Base-by-base conservation (phyloP, 1,140 invertebrate species). In the Argopecten irradians region DNA sequence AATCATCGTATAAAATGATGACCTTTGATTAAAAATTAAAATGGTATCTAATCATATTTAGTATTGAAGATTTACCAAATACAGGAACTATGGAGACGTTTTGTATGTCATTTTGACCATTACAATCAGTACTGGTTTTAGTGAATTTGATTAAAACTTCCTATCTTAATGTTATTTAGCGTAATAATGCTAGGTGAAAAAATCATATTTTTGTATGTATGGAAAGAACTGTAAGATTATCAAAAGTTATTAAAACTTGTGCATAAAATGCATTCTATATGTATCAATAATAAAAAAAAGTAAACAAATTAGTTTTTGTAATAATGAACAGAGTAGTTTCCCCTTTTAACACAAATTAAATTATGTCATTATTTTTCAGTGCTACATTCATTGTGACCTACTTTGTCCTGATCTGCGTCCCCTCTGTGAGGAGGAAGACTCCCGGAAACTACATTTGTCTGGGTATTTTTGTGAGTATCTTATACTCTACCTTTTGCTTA, bases 341-440 rank as follows among this genome's bases (percentile, higher is more conserved):
- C 13, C 7, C 22, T 16, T 13, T 86, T 35, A 41, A 86, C 11
- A 32, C 28, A 43, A 9, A 34, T 88, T 84, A 71, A 55, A 55
- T 71, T 34, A 0, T 11, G n/a, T 11, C 83, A 5, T 88, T 3
- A 55, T 88, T 35, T 88, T 71, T 32, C 41, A 90, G 89, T 87
- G 89, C 32, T 36, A 83, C 82, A 28, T 90, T 90, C 83, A 34
- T 90, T 1, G 87, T 90, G 19, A 96, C 97, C 34, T 96, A 99
- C 91, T 97, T 99, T 85, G 96, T 96, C 16, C 97, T 99, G 96
- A 97, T 98, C 16, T 99, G 98, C 94, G 99, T 98, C 95, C 97
- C 97, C 43, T 97, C 96, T 93, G 97, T 99, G 88, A 94, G 95
- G 86, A 94, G 96, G 85, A 95, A 95, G 41, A 92, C 94, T 90